Evolutionary conservation across 2,797 vertebrate species (phyloP).

Genomic region (Xerus rutilus): DNA sequence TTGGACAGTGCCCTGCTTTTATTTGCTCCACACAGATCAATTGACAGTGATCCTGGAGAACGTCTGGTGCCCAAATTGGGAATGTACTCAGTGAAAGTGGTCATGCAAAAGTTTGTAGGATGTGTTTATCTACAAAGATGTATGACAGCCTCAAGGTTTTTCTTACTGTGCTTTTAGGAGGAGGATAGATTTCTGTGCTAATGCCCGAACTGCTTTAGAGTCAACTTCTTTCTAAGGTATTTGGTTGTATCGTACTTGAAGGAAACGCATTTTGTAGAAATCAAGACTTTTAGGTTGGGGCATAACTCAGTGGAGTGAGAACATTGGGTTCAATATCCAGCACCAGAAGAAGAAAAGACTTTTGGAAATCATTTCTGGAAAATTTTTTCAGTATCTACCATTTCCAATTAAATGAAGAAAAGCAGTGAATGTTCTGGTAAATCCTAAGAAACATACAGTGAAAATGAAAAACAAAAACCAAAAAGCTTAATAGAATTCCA

Average conservation of each 20-base stretch:
- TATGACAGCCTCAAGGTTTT: neutral
- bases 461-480: neutral
- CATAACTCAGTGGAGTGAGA: neutral
- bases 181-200: neutral
- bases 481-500: neutral
- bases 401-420: neutral
- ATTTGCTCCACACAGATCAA: neutral
- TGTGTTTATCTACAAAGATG: fast-evolving
- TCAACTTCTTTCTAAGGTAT: neutral
- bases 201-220: neutral
- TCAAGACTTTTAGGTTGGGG: neutral
- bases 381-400: neutral
- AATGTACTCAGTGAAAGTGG: fast-evolving
- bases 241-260: neutral
- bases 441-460: neutral
- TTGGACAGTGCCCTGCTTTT: neutral
- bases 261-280: neutral
- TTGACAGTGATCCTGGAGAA: neutral
- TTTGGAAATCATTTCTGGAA: neutral
- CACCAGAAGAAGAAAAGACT: neutral
- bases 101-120: neutral
- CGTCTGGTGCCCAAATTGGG: neutral
- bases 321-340: neutral
- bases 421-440: neutral
- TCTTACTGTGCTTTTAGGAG: neutral